These are phyloP conservation scores for Nipponacmea schrenckii DNA, from an alignment of 2,888 invertebrate species.

Conservation along the genomic window DNA sequence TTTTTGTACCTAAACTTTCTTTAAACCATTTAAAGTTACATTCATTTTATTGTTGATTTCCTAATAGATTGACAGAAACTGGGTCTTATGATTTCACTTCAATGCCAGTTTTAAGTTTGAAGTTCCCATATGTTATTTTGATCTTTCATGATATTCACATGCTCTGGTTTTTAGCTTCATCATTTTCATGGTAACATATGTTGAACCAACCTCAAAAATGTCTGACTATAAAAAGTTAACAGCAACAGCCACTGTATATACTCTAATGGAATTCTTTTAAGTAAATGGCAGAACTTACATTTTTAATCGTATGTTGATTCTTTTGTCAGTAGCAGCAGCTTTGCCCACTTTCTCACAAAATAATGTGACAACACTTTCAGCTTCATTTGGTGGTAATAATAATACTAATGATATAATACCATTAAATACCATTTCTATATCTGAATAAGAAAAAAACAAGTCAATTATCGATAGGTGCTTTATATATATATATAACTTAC, in stretches of 20 bases:
- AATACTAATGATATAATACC: constrained; percentile 97
- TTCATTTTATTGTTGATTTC: too few species aligned
- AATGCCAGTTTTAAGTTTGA: too few species aligned
- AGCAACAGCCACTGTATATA: not conserved
- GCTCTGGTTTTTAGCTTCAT: not conserved
- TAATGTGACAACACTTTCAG: constrained; percentile 87
- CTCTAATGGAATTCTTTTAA: not conserved
- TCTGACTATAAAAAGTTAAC: not conserved
- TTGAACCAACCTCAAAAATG: not conserved
- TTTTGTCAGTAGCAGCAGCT: constrained; percentile 77
- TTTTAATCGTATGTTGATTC: constrained; percentile 78
- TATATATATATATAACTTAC: too few species aligned
- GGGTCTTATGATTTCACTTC: too few species aligned
- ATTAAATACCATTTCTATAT: constrained; percentile 92
- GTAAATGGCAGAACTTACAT: constrained; percentile 75
- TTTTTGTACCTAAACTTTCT: too few species aligned
- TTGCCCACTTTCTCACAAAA: constrained; percentile 93
- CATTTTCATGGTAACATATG: not conserved
- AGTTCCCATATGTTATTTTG: too few species aligned
- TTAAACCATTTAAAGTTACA: too few species aligned
- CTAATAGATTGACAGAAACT: too few species aligned
- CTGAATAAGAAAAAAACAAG: constrained; percentile 65
- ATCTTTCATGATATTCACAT: too few species aligned
- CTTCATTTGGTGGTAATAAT: constrained; percentile 83
- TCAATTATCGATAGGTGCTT: not conserved